phyloP scores from a whole-genome alignment of 2,797 vertebrate genomes.

The Astyanax mexicanus region DNA sequence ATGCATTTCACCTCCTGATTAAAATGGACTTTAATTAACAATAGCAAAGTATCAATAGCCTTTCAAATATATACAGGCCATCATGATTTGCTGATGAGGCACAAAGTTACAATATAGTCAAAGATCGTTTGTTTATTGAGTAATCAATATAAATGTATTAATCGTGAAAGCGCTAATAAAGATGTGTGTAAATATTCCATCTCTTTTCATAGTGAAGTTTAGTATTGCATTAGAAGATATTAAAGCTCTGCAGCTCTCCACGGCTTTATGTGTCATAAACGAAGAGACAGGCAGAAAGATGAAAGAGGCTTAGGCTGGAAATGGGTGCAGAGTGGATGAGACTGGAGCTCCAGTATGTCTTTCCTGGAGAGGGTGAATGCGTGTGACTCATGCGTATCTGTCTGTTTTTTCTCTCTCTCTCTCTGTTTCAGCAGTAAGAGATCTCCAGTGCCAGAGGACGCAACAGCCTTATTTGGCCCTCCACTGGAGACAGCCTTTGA shows the following conservation, averaged over 20 bases:
- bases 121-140: not conserved
- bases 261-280: not conserved
- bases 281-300: not conserved
- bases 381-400: constrained; percentile 34
- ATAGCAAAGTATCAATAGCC: too few relatives aligned
- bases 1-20: too few relatives aligned
- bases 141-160: not conserved
- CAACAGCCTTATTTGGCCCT: constrained; percentile 90
- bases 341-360: constrained; percentile 22
- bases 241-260: not conserved
- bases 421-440: constrained; percentile 75
- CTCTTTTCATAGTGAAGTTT: not conserved
- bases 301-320: not conserved
- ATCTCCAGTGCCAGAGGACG: constrained; percentile 79
- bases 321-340: not conserved
- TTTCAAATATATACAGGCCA: too few relatives aligned
- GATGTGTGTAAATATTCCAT: not conserved
- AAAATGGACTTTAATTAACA: not conserved
- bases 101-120: too few relatives aligned
- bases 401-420: constrained; percentile 18
- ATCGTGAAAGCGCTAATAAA: not conserved
- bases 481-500: constrained; percentile 92
- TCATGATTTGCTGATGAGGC: too few relatives aligned
- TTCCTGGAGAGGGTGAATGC: constrained; percentile 1
- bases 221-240: not conserved